Evolutionary conservation across 2,797 vertebrate genomes (phyloP).

Genomic region (Lycodopsis pacificus): DNA sequence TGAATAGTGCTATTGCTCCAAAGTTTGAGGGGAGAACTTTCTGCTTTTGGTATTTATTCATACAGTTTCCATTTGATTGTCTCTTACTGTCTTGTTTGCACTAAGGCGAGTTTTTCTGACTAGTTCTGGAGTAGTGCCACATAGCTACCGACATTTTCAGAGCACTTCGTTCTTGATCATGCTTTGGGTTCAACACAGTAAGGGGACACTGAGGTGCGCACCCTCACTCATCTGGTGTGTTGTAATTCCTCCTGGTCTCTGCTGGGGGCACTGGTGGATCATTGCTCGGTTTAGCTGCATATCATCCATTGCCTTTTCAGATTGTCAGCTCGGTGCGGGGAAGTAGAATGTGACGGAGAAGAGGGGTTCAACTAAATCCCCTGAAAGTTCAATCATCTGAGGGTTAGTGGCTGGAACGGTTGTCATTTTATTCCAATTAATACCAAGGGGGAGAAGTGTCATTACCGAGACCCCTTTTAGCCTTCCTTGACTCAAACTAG

Average conservation of each 20-base stretch:
- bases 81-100: background rate
- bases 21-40: background rate
- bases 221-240: background rate
- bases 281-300: background rate
- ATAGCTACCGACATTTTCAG: background rate
- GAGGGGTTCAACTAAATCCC: conserved; percentile 32
- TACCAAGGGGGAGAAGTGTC: conserved; percentile 1
- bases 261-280: conserved; percentile 63
- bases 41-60: background rate
- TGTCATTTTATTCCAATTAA: conserved; percentile 52
- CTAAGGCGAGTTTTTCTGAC: background rate
- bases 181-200: background rate
- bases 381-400: conserved; percentile 19
- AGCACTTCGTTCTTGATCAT: background rate
- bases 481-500: conserved; percentile 40
- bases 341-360: conserved; percentile 15
- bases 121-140: background rate
- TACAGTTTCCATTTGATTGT: background rate
- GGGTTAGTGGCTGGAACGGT: conserved; percentile 31
- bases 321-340: conserved; percentile 8
- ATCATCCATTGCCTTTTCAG: conserved; percentile 9
- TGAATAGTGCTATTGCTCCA: background rate
- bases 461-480: conserved; percentile 37
- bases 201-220: background rate
- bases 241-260: conserved; percentile 43